These are phyloP conservation scores for Orientallactaga sibirica DNA, from an alignment of 2,797 vertebrate genomes.

Conservation along the genomic window DNA sequence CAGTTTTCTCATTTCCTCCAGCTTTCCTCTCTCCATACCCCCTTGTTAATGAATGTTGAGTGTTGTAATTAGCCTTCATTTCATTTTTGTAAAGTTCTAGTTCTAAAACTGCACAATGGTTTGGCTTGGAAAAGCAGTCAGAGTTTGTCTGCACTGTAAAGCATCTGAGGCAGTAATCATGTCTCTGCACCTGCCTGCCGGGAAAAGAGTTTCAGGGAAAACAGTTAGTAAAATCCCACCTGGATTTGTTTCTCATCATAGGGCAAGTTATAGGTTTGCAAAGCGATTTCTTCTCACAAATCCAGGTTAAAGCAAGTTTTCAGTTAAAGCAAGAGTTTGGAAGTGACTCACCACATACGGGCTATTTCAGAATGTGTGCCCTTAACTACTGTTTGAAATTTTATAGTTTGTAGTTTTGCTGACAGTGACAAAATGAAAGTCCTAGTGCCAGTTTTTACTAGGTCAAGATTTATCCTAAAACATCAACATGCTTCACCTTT, in stretches of 20 bases:
- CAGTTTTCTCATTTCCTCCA: neutral
- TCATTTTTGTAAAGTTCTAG: slow-evolving; percentile 26
- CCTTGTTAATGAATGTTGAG: neutral
- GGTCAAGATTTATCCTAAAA: slow-evolving; percentile 79
- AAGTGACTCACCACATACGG: slow-evolving; percentile 67
- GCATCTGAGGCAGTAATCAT: neutral
- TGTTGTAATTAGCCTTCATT: slow-evolving; percentile 41
- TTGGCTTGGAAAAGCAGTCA: neutral
- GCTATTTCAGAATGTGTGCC: slow-evolving; percentile 41
- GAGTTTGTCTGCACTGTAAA: neutral
- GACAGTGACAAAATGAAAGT: slow-evolving; percentile 69
- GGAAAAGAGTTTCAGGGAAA: slow-evolving; percentile 54
- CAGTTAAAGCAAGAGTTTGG: slow-evolving; percentile 41
- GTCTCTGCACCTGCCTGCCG: neutral
- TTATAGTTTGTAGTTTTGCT: slow-evolving; percentile 73
- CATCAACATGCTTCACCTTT: slow-evolving; percentile 64
- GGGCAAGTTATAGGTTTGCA: slow-evolving; percentile 1
- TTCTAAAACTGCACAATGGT: neutral
- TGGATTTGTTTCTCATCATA: slow-evolving; percentile 32
- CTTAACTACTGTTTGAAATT: slow-evolving; percentile 69
- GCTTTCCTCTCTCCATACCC: neutral
- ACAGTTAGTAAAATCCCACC: slow-evolving; percentile 29
- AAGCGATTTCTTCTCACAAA: slow-evolving; percentile 39
- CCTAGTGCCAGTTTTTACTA: slow-evolving; percentile 67
- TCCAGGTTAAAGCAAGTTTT: slow-evolving; percentile 66